Base-by-base conservation (phyloP, 2,888 invertebrate species). In the Crematogaster levior region DNA sequence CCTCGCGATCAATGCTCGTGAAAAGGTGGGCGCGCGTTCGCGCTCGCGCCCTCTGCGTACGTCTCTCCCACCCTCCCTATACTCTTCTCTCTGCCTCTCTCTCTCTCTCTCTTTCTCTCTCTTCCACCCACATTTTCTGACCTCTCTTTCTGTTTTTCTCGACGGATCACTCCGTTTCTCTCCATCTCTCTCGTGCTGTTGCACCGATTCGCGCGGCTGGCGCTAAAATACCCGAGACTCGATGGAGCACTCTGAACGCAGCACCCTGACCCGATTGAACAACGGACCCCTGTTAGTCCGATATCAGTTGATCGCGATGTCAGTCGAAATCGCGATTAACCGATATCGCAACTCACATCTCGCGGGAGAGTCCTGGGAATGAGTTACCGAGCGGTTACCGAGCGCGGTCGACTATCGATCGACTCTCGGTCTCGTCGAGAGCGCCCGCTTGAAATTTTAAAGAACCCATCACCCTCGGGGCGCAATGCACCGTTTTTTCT, bases 1-100 rank as follows among this genome's bases (percentile, higher is more conserved):
- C 91, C 92, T 90, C 89, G 89, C 93, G 94, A 94, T 94, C 94
- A 93, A 94, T 94, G 94, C 93, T 93, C 91, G 92, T 91, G 92
- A 93, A 91, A 90, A 91, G 88, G 88, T 89, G 90, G 92, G 93
- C 90, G 92, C 92, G 91, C 91, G 87, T 88, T 90, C 92, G 93
- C 90, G 92, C 92, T 91, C 91, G 92, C 93, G 93, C 92, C 92
- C 93, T 93, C 93, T 91, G 68, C 65, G 72, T 73, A 27, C 43
- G 51, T 53, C 74, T 43, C 24, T 9, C 43, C 24, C 46, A 30
- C 60, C 34, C 43, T 24, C 43, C 30, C 24, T 6, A 1, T 15
- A 21, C 9, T 48, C 48, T 27, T 30, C 43, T 12, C 72, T 27
- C 30, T 12, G 51, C n/a, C 34, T 21, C 51, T 18, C 21, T 37